Conservation (phyloP, 1,140 invertebrate species). For the Aphelinus atriplicis region DNA sequence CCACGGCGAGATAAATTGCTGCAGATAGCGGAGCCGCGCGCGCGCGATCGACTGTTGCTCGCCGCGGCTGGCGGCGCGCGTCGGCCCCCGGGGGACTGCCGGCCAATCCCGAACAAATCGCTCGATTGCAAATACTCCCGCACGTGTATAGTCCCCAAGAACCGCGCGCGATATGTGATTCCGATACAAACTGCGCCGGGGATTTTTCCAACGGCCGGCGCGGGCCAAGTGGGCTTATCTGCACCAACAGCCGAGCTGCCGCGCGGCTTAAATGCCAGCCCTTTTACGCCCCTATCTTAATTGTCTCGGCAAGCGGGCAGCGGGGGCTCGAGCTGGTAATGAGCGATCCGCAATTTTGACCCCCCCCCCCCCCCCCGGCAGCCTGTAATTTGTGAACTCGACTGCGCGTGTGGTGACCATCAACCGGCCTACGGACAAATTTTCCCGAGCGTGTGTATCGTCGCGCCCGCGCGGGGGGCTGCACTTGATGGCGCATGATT, state of each 20-base stretch:
- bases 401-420: not conserved
- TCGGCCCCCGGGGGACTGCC: not conserved
- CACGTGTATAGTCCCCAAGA: not conserved
- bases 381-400: constrained; percentile 15
- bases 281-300: constrained; percentile 2
- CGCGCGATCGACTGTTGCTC: not conserved
- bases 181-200: not conserved
- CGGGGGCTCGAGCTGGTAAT: not conserved
- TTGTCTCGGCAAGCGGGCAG: not conserved
- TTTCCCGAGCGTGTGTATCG: not conserved
- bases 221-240: too few relatives aligned
- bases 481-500: not conserved
- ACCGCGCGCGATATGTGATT: constrained; percentile 1
- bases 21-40: constrained; percentile 1
- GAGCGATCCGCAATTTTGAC: constrained; percentile 5
- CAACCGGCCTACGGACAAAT: too few relatives aligned
- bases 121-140: constrained; percentile 13
- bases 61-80: not conserved
- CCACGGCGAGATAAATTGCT: constrained; percentile 19
- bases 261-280: not conserved
- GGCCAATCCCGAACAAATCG: constrained; percentile 24
- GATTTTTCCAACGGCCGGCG: too few relatives aligned
- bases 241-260: too few relatives aligned
- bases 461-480: not conserved
- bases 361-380: not conserved